These are phyloP conservation scores for Cephus rjabovi DNA, from an alignment of 2,888 invertebrate species.

Conservation along the genomic window DNA sequence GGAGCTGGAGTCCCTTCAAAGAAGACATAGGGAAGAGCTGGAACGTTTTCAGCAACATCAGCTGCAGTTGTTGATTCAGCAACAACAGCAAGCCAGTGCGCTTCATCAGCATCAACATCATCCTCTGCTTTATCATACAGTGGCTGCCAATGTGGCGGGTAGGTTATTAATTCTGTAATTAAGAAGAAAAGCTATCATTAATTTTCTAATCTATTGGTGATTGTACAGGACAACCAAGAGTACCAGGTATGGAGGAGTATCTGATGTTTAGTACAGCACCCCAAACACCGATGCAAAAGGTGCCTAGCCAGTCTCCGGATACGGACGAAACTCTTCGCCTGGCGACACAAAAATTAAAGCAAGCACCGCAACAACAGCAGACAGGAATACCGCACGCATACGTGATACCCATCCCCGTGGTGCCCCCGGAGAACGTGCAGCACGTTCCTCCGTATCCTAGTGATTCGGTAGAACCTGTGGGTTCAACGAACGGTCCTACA, in stretches of 20 bases:
- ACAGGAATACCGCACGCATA: constrained; percentile 59
- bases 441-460: constrained; percentile 38
- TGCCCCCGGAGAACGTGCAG: constrained; percentile 60
- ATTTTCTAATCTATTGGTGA: not conserved
- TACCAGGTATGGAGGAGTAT: constrained; percentile 59
- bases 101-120: constrained; percentile 63
- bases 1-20: constrained; percentile 66
- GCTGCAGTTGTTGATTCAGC: constrained; percentile 59
- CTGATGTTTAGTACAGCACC: constrained; percentile 61
- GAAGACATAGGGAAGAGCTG: constrained; percentile 64
- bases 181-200: not conserved
- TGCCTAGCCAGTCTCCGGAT: constrained; percentile 57
- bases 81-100: constrained; percentile 62
- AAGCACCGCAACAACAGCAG: constrained; percentile 37
- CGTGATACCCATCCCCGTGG: constrained; percentile 62
- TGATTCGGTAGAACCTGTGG: constrained; percentile 24
- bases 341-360: constrained; percentile 61
- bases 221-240: constrained; percentile 53
- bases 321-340: constrained; percentile 62
- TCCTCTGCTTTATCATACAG: constrained; percentile 60
- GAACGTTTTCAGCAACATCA: constrained; percentile 64
- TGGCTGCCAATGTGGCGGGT: constrained; percentile 55
- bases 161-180: constrained; percentile 11
- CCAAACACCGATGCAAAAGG: constrained; percentile 57
- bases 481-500: constrained; percentile 35